Percentiles rank a stretch among this genome's conserved stretches.
Evolutionary conservation across 2,113 vertebrate genomes (phyloP).

Genomic region (Garra rufa): DNA sequence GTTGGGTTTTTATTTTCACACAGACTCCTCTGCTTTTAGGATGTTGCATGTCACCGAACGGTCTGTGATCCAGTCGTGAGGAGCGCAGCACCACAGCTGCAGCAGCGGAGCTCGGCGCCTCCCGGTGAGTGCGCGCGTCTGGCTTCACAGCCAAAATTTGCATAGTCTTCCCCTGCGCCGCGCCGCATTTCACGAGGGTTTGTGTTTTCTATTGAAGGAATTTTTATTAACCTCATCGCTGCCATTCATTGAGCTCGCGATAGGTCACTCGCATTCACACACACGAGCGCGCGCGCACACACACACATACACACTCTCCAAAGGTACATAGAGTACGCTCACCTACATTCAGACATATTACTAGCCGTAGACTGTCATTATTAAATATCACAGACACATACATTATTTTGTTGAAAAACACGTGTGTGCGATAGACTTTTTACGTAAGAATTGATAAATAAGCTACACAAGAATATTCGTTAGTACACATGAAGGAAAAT

Average conservation of each 20-base stretch:
- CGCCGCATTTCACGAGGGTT: constrained; percentile 65
- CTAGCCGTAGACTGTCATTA: background rate
- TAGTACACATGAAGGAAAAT: background rate
- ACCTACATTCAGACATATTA: background rate
- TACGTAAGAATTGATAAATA: background rate
- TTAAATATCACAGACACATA: background rate
- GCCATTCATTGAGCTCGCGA: constrained; percentile 63
- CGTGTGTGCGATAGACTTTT: background rate
- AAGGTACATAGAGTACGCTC: constrained; percentile 29
- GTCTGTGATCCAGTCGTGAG: constrained; percentile 75
- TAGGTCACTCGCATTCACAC: constrained; percentile 66
- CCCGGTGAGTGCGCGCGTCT: constrained; percentile 74
- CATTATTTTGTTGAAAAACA: background rate
- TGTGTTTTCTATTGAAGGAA: constrained; percentile 64
- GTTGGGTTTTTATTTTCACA: constrained; percentile 49
- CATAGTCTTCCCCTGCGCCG: constrained; percentile 64
- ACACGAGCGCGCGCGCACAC: constrained; percentile 29
- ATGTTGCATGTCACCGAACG: constrained; percentile 80
- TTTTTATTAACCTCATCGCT: constrained; percentile 68
- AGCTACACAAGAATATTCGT: background rate
- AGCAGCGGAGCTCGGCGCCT: constrained; percentile 66
- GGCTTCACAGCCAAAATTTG: constrained; percentile 64
- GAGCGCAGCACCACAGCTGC: constrained; percentile 64
- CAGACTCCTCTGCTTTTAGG: constrained; percentile 77
- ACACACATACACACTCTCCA: background rate